Percentiles rank a stretch among this genome's conserved stretches.
Evolutionary conservation across 2,113 vertebrate genomes (phyloP).

Genomic region (Pheucticus melanocephalus): DNA sequence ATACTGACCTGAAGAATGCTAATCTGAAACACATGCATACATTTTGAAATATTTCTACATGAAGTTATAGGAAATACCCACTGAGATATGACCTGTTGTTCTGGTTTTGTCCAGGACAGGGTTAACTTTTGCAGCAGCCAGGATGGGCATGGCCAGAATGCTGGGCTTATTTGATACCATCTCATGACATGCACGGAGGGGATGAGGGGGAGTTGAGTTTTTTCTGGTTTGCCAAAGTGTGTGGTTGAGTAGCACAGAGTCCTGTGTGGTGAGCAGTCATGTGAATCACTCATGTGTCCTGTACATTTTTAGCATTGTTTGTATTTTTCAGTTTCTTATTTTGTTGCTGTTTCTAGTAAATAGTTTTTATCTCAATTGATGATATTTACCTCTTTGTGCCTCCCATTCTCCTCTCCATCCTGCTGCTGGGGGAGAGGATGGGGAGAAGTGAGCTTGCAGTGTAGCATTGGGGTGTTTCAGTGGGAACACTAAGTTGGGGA

Average conservation of each 20-base stretch:
- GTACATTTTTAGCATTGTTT: background rate
- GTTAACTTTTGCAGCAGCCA: background rate
- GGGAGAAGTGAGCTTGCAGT: rapidly evolving
- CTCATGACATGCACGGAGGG: background rate
- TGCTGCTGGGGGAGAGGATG: rapidly evolving
- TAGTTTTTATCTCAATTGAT: background rate
- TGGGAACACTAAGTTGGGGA: background rate
- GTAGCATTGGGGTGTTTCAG: rapidly evolving
- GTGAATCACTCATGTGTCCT: no score
- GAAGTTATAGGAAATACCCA: background rate
- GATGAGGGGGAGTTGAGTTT: no score
- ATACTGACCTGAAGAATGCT: no score
- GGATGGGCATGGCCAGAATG: background rate
- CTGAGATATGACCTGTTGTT: background rate
- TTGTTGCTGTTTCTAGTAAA: background rate
- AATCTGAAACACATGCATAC: background rate
- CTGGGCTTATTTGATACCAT: background rate
- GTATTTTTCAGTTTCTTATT: background rate
- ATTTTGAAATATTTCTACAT: background rate
- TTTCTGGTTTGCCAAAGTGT: background rate
- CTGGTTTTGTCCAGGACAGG: background rate
- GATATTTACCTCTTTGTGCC: no score
- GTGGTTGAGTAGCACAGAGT: background rate
- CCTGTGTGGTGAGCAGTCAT: background rate
- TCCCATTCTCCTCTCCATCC: background rate